Conservation (phyloP, 2,888 invertebrate species). For the Drosophila fungiperda region DNA sequence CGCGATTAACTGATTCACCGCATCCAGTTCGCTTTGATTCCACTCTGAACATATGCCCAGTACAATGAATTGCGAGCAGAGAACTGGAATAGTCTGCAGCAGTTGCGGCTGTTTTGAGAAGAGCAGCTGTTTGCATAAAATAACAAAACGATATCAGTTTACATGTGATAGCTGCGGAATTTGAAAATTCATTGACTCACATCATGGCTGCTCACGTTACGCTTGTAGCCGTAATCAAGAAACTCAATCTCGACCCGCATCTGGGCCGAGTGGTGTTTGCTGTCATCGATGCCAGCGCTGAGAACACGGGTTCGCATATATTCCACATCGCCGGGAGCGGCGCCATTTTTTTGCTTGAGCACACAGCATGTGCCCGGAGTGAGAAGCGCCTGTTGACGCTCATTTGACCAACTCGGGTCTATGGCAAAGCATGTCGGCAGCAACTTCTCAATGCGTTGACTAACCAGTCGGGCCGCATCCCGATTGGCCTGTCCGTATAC, state of each 20-base stretch:
- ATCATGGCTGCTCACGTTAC: slow-evolving; percentile 86
- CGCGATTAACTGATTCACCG: slow-evolving; percentile 73
- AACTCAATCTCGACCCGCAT: slow-evolving; percentile 89
- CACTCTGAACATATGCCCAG: slow-evolving; percentile 83
- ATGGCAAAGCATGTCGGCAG: slow-evolving; percentile 80
- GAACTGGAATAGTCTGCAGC: slow-evolving; percentile 75
- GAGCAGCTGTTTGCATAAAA: slow-evolving; percentile 65
- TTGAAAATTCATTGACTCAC: slow-evolving; percentile 79
- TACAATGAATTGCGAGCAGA: slow-evolving; percentile 81
- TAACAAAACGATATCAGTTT: slow-evolving; percentile 22
- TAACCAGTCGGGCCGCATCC: slow-evolving; percentile 78
- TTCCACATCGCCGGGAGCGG: slow-evolving; percentile 76
- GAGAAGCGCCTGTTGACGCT: slow-evolving; percentile 76
- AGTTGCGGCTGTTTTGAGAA: slow-evolving; percentile 81
- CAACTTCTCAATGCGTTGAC: slow-evolving; percentile 76
- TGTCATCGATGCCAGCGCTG: slow-evolving; percentile 55
- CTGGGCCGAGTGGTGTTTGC: slow-evolving; percentile 58
- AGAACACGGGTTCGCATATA: slow-evolving; percentile 85
- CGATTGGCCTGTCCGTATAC: slow-evolving; percentile 88
- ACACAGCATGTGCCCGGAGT: slow-evolving; percentile 78
- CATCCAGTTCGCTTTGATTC: slow-evolving; percentile 75
- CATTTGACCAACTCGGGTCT: slow-evolving; percentile 72
- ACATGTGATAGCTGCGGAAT: slow-evolving; percentile 2
- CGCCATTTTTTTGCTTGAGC: slow-evolving; percentile 84
- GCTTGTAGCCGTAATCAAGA: slow-evolving; percentile 90